Percentiles rank a stretch among this genome's conserved stretches.
phyloP scores from a whole-genome alignment of 2,797 vertebrate species.

The Fundulus diaphanus region DNA sequence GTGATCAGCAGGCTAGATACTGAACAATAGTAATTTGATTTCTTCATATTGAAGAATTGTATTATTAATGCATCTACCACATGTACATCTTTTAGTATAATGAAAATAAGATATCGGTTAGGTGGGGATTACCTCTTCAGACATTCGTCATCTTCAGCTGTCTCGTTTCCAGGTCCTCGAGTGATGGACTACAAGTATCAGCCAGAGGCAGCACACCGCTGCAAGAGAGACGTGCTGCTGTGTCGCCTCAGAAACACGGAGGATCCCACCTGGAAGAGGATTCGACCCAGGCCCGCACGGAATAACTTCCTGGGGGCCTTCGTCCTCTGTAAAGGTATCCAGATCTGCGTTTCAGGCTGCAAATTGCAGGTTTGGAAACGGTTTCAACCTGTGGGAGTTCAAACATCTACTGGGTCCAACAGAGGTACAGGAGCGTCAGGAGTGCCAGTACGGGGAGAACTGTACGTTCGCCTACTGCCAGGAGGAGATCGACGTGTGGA shows the following conservation, averaged over 20 bases:
- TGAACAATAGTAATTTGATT: no score
- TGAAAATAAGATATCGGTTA: neutral
- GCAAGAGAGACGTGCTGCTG: constrained; percentile 92
- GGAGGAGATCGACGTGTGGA: constrained; percentile 99
- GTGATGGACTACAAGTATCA: constrained; percentile 96
- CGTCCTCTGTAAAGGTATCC: constrained; percentile 95
- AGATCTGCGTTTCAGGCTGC: neutral
- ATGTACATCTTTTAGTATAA: no score
- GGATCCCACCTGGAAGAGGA: constrained; percentile 94
- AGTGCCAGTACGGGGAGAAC: constrained; percentile 99
- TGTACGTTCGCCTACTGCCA: constrained; percentile 99
- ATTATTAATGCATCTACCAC: no score
- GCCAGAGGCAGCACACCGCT: constrained; percentile 94
- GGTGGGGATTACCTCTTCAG: neutral
- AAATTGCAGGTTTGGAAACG: neutral
- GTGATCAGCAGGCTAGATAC: no score
- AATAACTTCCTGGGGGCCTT: constrained; percentile 97
- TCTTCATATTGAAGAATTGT: no score
- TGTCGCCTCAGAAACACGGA: constrained; percentile 90
- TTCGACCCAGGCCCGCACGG: constrained; percentile 92
- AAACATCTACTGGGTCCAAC: constrained; percentile 39
- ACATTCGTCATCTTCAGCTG: neutral
- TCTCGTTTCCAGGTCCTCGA: constrained; percentile 83
- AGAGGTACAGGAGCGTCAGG: constrained; percentile 99
- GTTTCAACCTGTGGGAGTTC: neutral